phyloP scores from a whole-genome alignment of 2,797 vertebrate genomes.

The Parambassis ranga region DNA sequence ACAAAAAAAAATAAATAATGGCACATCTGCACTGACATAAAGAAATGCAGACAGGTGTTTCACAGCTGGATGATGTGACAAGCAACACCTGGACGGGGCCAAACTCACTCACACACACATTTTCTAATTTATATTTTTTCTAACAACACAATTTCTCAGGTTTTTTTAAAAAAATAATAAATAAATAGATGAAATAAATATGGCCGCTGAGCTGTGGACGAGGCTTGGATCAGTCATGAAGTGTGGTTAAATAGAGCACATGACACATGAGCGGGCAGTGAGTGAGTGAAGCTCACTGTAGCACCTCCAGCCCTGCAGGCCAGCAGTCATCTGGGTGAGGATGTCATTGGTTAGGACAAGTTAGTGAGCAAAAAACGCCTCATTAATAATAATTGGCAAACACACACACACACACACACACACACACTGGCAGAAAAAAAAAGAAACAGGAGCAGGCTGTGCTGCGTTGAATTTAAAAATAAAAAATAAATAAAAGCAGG shows the following conservation, averaged over 20 bases:
- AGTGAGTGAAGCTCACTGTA: constrained; percentile 52
- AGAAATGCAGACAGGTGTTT: constrained; percentile 63
- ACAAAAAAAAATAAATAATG: neutral
- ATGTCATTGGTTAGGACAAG: constrained; percentile 56
- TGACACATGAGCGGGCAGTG: constrained; percentile 51
- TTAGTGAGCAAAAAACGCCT: constrained; percentile 63
- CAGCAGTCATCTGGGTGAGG: constrained; percentile 61
- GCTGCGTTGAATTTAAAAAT: no score
- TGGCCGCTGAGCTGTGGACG: no score
- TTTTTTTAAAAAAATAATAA: constrained; percentile 17
- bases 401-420: neutral
- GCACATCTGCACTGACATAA: constrained; percentile 44
- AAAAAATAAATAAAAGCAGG: constrained; percentile 37
- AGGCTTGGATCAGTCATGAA: constrained; percentile 30
- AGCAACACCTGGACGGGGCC: constrained; percentile 76
- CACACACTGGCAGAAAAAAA: neutral
- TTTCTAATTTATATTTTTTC: no score
- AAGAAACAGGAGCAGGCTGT: no score
- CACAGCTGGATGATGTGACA: constrained; percentile 77
- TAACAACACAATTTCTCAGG: constrained; percentile 3
- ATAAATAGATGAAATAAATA: no score
- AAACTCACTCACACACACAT: constrained; percentile 51
- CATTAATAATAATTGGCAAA: constrained; percentile 69
- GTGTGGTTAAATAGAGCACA: constrained; percentile 58
- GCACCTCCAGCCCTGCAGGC: constrained; percentile 65